Evolutionary conservation across 1,140 invertebrate species (phyloP).

Genomic region (Triops longicaudatus): DNA sequence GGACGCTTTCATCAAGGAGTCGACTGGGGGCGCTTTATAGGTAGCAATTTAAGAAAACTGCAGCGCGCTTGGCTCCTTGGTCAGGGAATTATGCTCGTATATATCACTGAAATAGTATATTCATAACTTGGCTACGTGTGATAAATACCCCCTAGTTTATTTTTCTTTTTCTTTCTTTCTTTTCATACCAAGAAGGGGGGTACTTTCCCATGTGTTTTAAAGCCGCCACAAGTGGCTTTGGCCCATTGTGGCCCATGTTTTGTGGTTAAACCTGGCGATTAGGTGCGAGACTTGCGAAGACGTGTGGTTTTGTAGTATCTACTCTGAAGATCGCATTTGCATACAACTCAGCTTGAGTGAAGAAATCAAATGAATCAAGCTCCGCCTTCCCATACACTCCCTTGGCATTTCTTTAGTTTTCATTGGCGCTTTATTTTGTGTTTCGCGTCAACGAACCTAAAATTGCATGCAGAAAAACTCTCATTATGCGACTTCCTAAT

Average conservation of each 20-base stretch:
- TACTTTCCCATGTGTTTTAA: neutral
- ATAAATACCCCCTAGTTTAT: conserved; percentile 8
- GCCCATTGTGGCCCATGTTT: conserved; percentile 8
- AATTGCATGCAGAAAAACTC: neutral
- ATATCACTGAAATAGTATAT: neutral
- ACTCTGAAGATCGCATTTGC: neutral
- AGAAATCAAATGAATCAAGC: neutral
- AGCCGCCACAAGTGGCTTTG: conserved; percentile 9
- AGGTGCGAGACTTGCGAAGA: conserved; percentile 5
- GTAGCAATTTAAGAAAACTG: neutral
- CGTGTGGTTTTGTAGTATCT: neutral
- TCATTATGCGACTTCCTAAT: neutral
- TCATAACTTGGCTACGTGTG: neutral
- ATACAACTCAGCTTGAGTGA: neutral
- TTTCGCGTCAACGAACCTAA: neutral
- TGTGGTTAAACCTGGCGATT: conserved; percentile 3
- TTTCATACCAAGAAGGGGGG: neutral
- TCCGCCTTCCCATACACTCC: neutral
- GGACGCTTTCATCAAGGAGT: conserved; percentile 5
- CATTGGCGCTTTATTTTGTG: too few species aligned
- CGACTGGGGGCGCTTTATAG: conserved; percentile 13
- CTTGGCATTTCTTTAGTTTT: neutral
- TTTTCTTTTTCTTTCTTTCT: neutral
- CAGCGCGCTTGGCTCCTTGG: neutral
- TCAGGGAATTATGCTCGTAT: conserved; percentile 7